Evolutionary conservation across 2,888 invertebrate genomes (phyloP).

Genomic region (Yponomeuta cagnagella): DNA sequence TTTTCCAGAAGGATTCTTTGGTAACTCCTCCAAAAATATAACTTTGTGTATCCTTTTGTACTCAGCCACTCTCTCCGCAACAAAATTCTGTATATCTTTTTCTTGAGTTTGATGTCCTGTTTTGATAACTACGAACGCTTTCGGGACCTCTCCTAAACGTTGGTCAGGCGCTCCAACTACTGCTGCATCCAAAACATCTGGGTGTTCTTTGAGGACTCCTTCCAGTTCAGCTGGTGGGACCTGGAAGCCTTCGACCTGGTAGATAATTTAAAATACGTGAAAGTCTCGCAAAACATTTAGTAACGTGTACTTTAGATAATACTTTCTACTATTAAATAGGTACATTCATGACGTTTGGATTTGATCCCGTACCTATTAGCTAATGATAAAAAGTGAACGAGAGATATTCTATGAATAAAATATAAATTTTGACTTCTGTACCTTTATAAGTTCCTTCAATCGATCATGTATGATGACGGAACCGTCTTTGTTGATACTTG

Average conservation of each 20-base stretch:
- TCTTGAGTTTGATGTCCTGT: conserved; percentile 51
- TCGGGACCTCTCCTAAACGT: conserved; percentile 82
- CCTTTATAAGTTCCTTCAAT: conserved; percentile 88
- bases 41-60: conserved; percentile 84
- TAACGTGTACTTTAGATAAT: neutral
- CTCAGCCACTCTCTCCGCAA: conserved; percentile 80
- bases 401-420: neutral
- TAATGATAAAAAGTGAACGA: neutral
- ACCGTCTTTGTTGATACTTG: conserved; percentile 77
- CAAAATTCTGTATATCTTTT: conserved; percentile 76
- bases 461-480: conserved; percentile 82
- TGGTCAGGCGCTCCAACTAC: conserved; percentile 85
- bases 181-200: conserved; percentile 84
- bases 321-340: neutral
- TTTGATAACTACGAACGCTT: conserved; percentile 81
- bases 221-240: conserved; percentile 94
- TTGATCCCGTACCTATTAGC: too few relatives aligned
- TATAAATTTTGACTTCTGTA: conserved; percentile 30
- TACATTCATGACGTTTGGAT: too few relatives aligned
- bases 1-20: conserved; percentile 85
- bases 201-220: conserved; percentile 80
- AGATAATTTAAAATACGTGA: conserved; percentile 35
- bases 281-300: neutral
- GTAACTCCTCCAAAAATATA: conserved; percentile 78
- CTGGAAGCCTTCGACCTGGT: conserved; percentile 78